Conservation (phyloP, 2,797 vertebrate genomes). For the Rhyacichthys aspro region DNA sequence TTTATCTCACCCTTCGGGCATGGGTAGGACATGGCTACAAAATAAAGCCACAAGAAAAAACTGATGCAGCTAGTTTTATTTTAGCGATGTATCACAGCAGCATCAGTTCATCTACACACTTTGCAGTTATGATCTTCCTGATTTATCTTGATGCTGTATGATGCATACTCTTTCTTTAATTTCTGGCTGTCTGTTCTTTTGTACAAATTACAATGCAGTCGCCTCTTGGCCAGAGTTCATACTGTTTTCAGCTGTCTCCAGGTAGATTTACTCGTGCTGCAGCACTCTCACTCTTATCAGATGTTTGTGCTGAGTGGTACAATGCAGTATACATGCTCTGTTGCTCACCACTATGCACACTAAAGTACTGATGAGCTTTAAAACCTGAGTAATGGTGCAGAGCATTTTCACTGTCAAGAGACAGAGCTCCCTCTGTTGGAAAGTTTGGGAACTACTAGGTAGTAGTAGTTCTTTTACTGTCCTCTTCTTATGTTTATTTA, state of each 20-base stretch:
- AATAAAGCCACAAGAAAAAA: background rate
- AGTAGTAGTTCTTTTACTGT: background rate
- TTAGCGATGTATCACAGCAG: background rate
- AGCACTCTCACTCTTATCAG: slow-evolving; percentile 38
- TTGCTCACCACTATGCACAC: slow-evolving; percentile 33
- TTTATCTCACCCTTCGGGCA: slow-evolving; percentile 97
- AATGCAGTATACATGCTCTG: slow-evolving; percentile 28
- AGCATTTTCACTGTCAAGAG: slow-evolving; percentile 20
- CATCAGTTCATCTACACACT: too few species aligned
- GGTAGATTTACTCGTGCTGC: slow-evolving; percentile 45
- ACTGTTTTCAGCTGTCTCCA: slow-evolving; percentile 33
- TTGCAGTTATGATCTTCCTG: background rate
- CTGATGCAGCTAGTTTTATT: background rate
- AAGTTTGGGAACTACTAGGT: slow-evolving; percentile 17
- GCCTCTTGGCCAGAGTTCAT: slow-evolving; percentile 27
- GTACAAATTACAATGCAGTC: slow-evolving; percentile 44
- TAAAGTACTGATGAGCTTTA: slow-evolving; percentile 18
- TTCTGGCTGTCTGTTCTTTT: slow-evolving; percentile 8
- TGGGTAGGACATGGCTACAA: slow-evolving; percentile 78
- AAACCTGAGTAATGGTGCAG: slow-evolving; percentile 33
- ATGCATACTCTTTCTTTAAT: slow-evolving; percentile 1
- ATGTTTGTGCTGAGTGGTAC: slow-evolving; percentile 28
- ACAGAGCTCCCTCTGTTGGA: slow-evolving; percentile 62
- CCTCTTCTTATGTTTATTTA: too few species aligned
- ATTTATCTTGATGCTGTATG: background rate